phyloP scores from a whole-genome alignment of 2,888 invertebrate genomes.

The Muschampia plurimacula region DNA sequence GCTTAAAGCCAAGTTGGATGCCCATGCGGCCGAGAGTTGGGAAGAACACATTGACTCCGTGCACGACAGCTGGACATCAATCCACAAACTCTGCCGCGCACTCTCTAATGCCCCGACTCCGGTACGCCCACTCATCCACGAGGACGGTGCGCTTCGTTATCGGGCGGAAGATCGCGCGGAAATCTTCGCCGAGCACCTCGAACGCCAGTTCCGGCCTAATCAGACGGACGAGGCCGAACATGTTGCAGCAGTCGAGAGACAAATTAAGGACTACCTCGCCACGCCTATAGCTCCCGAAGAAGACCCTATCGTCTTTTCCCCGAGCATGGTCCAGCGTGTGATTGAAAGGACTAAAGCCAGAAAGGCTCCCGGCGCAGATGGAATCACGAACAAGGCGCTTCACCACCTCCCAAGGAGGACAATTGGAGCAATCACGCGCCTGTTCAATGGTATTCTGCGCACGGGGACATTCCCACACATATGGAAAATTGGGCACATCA shows the following conservation, averaged over 20 bases:
- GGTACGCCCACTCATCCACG: constrained; percentile 18
- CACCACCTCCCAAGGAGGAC: constrained; percentile 14
- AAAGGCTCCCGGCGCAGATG: constrained; percentile 27
- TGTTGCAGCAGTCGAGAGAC: constrained; percentile 1
- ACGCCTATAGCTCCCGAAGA: constrained; percentile 20
- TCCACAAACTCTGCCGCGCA: constrained; percentile 21
- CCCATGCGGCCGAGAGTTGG: constrained; percentile 29
- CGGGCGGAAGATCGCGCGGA: constrained; percentile 37
- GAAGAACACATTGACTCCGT: constrained; percentile 11
- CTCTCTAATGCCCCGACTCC: not conserved
- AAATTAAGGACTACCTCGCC: not conserved
- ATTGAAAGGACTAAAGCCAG: constrained; percentile 20
- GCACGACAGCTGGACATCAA: not conserved
- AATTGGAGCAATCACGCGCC: constrained; percentile 9
- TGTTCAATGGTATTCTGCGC: constrained; percentile 19
- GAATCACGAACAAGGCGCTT: constrained; percentile 18
- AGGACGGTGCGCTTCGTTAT: constrained; percentile 31
- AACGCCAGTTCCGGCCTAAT: constrained; percentile 31
- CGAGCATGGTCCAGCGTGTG: constrained; percentile 23
- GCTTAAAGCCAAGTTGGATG: constrained; percentile 19
- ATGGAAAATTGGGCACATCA: constrained; percentile 27
- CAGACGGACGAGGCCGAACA: constrained; percentile 3
- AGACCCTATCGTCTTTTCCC: constrained; percentile 20
- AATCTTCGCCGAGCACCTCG: constrained; percentile 38
- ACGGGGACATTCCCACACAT: constrained; percentile 26